Evolutionary conservation across 2,888 invertebrate genomes (phyloP).

Genomic region (Operophtera brumata): DNA sequence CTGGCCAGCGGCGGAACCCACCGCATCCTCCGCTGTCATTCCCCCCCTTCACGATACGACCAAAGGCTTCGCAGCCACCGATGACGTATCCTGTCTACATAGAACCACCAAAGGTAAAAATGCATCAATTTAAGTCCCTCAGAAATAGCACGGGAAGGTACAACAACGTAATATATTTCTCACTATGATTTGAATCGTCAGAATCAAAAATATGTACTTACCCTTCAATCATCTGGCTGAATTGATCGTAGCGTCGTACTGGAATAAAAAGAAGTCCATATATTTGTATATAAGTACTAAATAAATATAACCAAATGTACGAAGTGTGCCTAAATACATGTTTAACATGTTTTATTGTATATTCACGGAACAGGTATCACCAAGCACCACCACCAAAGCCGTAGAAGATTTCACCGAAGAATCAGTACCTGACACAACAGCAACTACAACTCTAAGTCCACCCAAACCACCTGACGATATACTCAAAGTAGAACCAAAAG

Average conservation of each 20-base stretch:
- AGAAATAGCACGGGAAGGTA: no score
- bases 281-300: no score
- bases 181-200: no score
- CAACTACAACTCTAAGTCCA: constrained; percentile 47
- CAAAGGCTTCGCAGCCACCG: constrained; percentile 40
- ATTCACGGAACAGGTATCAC: constrained; percentile 25
- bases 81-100: constrained; percentile 39
- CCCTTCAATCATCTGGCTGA: no score
- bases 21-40: constrained; percentile 56
- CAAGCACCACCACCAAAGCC: constrained; percentile 51
- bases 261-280: no score
- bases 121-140: background rate
- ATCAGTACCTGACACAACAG: constrained; percentile 61
- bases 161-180: no score
- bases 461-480: constrained; percentile 51
- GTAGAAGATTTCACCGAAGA: constrained; percentile 48
- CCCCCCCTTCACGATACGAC: constrained; percentile 44
- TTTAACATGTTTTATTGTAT: no score
- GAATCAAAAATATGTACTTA: no score
- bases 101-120: constrained; percentile 37
- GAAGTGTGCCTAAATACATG: no score
- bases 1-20: constrained; percentile 53
- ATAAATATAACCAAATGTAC: no score
- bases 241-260: no score
- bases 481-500: constrained; percentile 44